phyloP scores from a whole-genome alignment of 2,888 invertebrate genomes.

The Athetis lepigone region DNA sequence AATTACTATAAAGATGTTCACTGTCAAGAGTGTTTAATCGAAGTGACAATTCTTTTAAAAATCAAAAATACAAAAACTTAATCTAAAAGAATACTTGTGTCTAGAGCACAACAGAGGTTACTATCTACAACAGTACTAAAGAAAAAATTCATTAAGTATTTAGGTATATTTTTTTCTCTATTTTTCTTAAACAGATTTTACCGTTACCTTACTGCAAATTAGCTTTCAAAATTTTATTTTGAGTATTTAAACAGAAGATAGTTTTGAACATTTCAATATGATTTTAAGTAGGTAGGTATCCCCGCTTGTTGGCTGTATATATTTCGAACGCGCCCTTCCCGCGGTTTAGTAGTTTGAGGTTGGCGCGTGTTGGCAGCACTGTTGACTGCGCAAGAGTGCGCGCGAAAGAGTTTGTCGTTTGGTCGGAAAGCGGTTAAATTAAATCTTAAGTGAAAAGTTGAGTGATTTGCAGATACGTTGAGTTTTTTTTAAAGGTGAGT shows the following conservation, averaged over 20 bases:
- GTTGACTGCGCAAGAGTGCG: constrained; percentile 68
- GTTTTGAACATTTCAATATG: constrained; percentile 23
- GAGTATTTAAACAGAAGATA: not conserved
- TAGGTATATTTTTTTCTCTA: not conserved
- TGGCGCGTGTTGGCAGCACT: constrained; percentile 61
- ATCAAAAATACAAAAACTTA: too few relatives aligned
- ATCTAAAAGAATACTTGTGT: too few relatives aligned
- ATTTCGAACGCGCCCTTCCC: constrained; percentile 73
- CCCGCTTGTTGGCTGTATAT: constrained; percentile 73
- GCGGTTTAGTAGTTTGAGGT: constrained; percentile 73
- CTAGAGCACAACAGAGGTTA: too few relatives aligned
- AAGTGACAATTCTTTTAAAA: too few relatives aligned
- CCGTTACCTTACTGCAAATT: not conserved
- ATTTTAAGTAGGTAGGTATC: constrained; percentile 57
- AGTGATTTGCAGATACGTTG: constrained; percentile 41
- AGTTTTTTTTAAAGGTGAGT: constrained; percentile 43
- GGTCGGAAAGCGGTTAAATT: constrained; percentile 42
- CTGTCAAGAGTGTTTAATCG: too few relatives aligned
- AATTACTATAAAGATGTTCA: too few relatives aligned
- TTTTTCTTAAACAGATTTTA: not conserved
- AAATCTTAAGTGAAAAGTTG: constrained; percentile 43
- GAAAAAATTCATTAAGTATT: too few relatives aligned
- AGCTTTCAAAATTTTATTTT: not conserved
- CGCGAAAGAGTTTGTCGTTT: constrained; percentile 47
- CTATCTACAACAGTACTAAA: too few relatives aligned